Evolutionary conservation across 1,140 invertebrate species (phyloP), one percentile per base, ranked within the genome.

Genomic region (Ips typographus): DNA sequence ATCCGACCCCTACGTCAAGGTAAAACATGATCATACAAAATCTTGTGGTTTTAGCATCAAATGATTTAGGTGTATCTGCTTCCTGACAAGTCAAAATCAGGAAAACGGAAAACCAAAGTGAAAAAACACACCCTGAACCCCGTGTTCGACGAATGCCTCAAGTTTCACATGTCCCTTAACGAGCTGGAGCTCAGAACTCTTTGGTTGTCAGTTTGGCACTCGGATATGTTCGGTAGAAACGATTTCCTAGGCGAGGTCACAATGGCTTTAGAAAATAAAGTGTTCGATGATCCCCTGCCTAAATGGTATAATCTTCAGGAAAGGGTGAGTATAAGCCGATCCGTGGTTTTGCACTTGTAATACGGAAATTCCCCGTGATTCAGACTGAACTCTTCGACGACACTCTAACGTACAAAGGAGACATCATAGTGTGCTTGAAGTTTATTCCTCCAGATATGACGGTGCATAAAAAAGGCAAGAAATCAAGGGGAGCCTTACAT

Each of bases 141-240:
- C 2, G 87, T 94, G 55, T 98, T 97, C 82, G 94, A 98, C 80
- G 95, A 98, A 83, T 90, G 90, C 6, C 84, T 98, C 4, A 94
- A 92, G 87, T 98, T 98, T 84, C 88, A 90, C 73, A 90, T 96
- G 75, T 89, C 90, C 47, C 85, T 96, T 65, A 91, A 90, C 80
- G 93, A 94, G 75, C 83, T 98, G 77, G 92, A 96, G 77, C 88
- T 89, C 53, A 85, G 95, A 75, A 95, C 93, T 1, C 82, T 98
- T 60, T 98, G 95, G 95, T 82, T 98, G 39, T 95, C 94, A 42
- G 95, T 98, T 2, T 98, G 96, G 96, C 94, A 98, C 83, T 95
- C 94, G 73, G 96, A 98, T 81, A 95, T 95, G 89, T 96, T 98
- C 83, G 96, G 96, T 1, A 86, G 95, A 39, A 98, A 98, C 82